A percentile compares a stretch with the other conserved stretches of the same genome.
These are phyloP conservation scores for Scotopteryx bipunctaria DNA, from an alignment of 2,888 invertebrate species.

Conservation along the genomic window DNA sequence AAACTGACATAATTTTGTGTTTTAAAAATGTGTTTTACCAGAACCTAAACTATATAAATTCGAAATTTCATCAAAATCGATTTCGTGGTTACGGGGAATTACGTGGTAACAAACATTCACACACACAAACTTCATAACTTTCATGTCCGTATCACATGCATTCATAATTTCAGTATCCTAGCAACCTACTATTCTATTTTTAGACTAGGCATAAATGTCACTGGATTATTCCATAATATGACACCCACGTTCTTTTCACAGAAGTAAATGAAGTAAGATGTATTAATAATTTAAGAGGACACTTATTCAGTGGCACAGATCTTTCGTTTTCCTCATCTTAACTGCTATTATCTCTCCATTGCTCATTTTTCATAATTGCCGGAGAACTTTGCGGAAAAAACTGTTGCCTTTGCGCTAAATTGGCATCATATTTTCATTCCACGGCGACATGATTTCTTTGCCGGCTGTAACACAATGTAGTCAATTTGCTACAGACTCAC, in stretches of 20 bases:
- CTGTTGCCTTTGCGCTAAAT: constrained; percentile 46
- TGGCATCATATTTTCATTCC: constrained; percentile 46
- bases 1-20: no score
- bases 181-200: not conserved
- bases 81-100: no score
- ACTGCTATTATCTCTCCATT: constrained; percentile 23
- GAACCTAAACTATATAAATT: no score
- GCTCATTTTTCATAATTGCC: constrained; percentile 45
- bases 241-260: constrained; percentile 18
- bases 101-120: no score
- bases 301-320: constrained; percentile 18
- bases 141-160: no score
- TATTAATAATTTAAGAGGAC: constrained; percentile 20
- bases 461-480: constrained; percentile 63
- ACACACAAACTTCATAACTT: no score
- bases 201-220: not conserved
- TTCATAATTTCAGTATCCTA: no score
- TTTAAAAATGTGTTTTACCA: no score
- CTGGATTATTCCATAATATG: no score
- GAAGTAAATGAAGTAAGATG: constrained; percentile 21
- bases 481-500: constrained; percentile 64
- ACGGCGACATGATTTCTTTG: constrained; percentile 38
- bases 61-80: no score
- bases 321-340: constrained; percentile 24
- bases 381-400: constrained; percentile 39